Conservation (phyloP, 2,888 invertebrate genomes). For the Athalia circularis region DNA sequence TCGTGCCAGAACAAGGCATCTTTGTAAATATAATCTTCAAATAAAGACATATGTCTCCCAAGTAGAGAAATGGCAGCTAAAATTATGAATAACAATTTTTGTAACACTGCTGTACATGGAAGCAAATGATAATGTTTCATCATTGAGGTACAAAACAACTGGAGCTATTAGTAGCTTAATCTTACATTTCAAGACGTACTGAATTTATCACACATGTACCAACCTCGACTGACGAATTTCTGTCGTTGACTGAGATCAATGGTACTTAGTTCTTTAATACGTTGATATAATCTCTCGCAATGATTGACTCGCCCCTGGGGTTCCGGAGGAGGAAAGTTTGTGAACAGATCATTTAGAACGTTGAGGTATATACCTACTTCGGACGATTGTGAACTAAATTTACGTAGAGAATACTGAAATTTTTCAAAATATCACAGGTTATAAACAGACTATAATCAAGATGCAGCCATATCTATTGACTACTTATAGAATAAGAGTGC, state of each 20-base stretch:
- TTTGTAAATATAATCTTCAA: conserved; percentile 56
- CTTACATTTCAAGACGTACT: too few relatives aligned
- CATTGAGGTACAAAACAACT: too few relatives aligned
- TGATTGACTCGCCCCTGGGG: conserved; percentile 19
- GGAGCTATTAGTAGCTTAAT: too few relatives aligned
- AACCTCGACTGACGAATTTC: conserved; percentile 11
- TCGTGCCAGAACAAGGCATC: conserved; percentile 64
- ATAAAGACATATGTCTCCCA: conserved; percentile 54
- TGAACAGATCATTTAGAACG: conserved; percentile 57
- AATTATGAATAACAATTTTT: conserved; percentile 28
- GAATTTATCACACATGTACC: neutral
- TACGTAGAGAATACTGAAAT: conserved; percentile 52
- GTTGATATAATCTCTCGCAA: conserved; percentile 51
- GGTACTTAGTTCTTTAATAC: conserved; percentile 54
- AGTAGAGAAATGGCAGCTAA: conserved; percentile 57
- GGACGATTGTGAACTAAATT: conserved; percentile 35
- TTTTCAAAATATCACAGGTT: conserved; percentile 23
- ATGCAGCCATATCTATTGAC: neutral
- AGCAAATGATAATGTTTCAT: too few relatives aligned
- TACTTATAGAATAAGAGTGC: neutral
- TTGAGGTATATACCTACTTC: conserved; percentile 58
- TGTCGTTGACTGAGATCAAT: conserved; percentile 33
- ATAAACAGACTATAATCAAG: neutral
- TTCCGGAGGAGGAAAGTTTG: conserved; percentile 53
- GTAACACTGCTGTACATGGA: too few relatives aligned